phyloP scores from a whole-genome alignment of 1,140 invertebrate species.

The Cataglyphis hispanica region DNA sequence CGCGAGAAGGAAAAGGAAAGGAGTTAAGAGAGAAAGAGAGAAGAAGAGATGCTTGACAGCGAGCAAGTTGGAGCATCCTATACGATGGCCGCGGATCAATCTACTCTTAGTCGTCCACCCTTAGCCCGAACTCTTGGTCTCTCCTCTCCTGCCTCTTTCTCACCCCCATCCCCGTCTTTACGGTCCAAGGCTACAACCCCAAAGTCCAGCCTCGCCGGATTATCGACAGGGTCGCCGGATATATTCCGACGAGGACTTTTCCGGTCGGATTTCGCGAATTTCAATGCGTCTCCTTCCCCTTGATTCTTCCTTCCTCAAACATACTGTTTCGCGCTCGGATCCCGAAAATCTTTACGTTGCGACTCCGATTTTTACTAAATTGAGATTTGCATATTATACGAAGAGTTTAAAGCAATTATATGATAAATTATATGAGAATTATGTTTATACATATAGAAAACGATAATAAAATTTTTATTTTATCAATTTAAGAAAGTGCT shows the following conservation, averaged over 20 bases:
- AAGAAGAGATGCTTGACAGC: neutral
- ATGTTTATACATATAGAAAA: too few relatives aligned
- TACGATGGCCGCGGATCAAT: constrained; percentile 80
- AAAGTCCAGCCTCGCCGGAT: constrained; percentile 72
- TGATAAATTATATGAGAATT: neutral
- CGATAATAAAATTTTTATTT: too few relatives aligned
- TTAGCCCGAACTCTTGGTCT: constrained; percentile 60
- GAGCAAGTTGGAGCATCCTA: constrained; percentile 59
- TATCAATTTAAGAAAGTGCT: too few relatives aligned
- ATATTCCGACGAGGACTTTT: constrained; percentile 76
- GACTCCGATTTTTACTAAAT: neutral
- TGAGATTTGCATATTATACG: neutral
- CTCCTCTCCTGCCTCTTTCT: neutral
- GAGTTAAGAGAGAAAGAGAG: neutral
- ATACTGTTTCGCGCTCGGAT: neutral
- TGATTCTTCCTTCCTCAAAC: neutral
- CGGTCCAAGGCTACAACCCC: constrained; percentile 53
- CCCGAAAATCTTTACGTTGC: neutral
- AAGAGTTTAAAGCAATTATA: too few relatives aligned
- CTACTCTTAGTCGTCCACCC: constrained; percentile 71
- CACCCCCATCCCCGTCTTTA: constrained; percentile 15
- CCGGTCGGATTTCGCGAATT: constrained; percentile 71
- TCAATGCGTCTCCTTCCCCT: constrained; percentile 64
- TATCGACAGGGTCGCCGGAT: constrained; percentile 76
- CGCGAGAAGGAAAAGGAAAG: neutral